Percentiles rank a stretch among this genome's conserved stretches.
These are phyloP conservation scores for Telenomus remus DNA, from an alignment of 1,140 invertebrate species.

Conservation along the genomic window DNA sequence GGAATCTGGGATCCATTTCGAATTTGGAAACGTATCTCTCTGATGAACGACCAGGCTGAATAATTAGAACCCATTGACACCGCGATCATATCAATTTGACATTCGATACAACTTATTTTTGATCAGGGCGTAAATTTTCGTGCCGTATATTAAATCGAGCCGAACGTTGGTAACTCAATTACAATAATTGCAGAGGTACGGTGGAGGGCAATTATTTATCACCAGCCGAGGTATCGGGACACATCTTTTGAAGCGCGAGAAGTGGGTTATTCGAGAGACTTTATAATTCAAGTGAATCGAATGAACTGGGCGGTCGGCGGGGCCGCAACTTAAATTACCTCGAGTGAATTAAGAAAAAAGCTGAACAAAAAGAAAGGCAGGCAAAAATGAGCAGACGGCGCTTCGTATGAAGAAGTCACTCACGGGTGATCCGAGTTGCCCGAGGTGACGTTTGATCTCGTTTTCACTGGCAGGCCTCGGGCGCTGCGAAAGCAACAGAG, in stretches of 20 bases:
- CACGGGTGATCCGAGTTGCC: constrained; percentile 28
- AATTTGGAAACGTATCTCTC: background rate
- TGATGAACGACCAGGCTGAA: too few species aligned
- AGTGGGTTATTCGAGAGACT: background rate
- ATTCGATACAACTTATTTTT: background rate
- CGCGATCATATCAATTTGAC: background rate
- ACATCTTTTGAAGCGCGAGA: background rate
- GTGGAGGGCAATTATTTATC: constrained; percentile 15
- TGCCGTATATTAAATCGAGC: constrained; percentile 1
- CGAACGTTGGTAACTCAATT: constrained; percentile 14
- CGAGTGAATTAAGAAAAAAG: constrained; percentile 23
- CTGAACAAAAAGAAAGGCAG: constrained; percentile 32
- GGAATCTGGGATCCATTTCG: background rate
- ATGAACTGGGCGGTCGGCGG: constrained; percentile 2
- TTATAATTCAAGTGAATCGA: constrained; percentile 8
- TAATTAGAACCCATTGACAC: too few species aligned
- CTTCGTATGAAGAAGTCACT: constrained; percentile 46
- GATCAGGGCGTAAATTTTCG: constrained; percentile 12
- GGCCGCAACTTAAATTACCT: constrained; percentile 18
- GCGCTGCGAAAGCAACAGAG: constrained; percentile 45
- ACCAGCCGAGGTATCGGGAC: constrained; percentile 3
- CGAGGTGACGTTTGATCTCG: constrained; percentile 51
- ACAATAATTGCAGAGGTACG: constrained; percentile 12
- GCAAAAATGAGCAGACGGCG: constrained; percentile 10
- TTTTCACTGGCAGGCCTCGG: constrained; percentile 42